Evolutionary conservation across 2,888 invertebrate genomes (phyloP).

Genomic region (Agrotis segetum): DNA sequence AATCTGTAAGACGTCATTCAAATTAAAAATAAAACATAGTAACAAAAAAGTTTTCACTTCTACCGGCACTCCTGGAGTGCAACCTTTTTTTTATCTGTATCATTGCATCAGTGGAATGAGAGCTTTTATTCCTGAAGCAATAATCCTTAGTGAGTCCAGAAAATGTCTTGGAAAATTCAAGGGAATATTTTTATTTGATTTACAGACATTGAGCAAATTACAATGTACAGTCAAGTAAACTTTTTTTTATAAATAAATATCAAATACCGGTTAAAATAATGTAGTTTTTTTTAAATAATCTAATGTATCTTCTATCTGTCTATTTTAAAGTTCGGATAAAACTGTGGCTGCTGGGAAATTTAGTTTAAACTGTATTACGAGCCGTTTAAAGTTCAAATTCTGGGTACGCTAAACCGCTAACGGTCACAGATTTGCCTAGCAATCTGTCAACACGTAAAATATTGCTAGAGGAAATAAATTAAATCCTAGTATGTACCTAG

Average conservation of each 20-base stretch:
- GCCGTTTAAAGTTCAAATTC: too few relatives aligned
- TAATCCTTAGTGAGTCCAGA: conserved; percentile 1
- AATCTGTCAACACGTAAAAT: not conserved
- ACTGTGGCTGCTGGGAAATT: too few relatives aligned
- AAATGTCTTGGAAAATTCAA: conserved; percentile 17
- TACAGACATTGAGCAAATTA: not conserved
- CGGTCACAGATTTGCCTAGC: not conserved
- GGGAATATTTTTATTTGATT: not conserved
- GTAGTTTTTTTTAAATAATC: too few relatives aligned
- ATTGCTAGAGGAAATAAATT: conserved; percentile 5
- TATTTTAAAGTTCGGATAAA: too few relatives aligned
- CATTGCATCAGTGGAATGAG: conserved; percentile 18
- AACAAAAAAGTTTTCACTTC: too few relatives aligned
- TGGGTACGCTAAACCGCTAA: too few relatives aligned
- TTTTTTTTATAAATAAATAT: too few relatives aligned
- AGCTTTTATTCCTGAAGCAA: conserved; percentile 17
- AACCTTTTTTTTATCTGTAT: conserved; percentile 12
- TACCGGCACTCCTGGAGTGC: too few relatives aligned
- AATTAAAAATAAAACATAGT: too few relatives aligned
- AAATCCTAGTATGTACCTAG: not conserved
- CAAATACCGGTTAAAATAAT: not conserved
- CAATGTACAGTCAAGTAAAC: not conserved
- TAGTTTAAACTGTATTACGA: too few relatives aligned
- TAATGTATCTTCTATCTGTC: too few relatives aligned
- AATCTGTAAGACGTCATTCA: too few relatives aligned